phyloP scores from a whole-genome alignment of 2,888 invertebrate species.

The Nebria brevicollis region DNA sequence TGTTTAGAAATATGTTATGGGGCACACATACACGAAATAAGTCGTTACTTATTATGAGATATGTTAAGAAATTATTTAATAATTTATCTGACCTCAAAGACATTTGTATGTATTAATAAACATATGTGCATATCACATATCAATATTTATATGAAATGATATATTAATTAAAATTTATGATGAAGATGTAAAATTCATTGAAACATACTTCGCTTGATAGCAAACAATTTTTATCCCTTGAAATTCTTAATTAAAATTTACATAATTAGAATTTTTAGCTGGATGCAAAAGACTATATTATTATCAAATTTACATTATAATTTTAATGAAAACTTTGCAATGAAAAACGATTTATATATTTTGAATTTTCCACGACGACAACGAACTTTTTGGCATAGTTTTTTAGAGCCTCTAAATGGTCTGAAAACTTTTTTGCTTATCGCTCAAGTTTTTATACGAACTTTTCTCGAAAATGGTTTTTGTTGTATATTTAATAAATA shows the following conservation, averaged over 20 bases:
- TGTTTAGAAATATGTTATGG: no score
- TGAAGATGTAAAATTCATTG: not conserved
- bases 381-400: not conserved
- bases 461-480: not conserved
- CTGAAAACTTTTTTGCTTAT: not conserved
- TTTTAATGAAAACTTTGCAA: not conserved
- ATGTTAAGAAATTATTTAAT: no score
- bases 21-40: no score
- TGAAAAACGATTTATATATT: not conserved
- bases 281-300: not conserved
- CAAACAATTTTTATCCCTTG: not conserved
- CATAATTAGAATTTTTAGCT: not conserved
- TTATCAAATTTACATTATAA: not conserved
- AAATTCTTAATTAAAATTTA: not conserved
- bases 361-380: not conserved
- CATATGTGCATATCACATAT: no score
- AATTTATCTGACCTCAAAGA: no score
- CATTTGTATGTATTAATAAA: no score
- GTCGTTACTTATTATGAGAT: no score
- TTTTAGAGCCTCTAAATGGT: not conserved
- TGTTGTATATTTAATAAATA: not conserved
- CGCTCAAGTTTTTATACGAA: not conserved
- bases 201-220: not conserved
- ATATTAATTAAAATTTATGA: not conserved
- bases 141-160: not conserved